Base-by-base conservation (phyloP, 2,888 invertebrate genomes). In the Chymomyza procnemis region DNA sequence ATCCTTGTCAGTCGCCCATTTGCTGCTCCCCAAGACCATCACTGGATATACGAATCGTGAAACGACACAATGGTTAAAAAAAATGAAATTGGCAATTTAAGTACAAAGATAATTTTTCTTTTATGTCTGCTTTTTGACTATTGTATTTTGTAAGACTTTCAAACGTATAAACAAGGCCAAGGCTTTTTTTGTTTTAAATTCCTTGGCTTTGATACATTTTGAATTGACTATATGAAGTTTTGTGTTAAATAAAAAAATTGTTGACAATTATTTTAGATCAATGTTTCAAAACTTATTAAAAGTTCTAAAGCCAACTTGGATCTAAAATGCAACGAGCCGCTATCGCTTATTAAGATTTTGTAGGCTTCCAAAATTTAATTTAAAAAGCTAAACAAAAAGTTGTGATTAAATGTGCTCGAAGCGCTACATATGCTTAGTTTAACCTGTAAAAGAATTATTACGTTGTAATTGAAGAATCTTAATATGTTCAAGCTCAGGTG, bases 11-110 rank as follows among this genome's bases (percentile, higher is more conserved):
- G 75, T 87, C 69, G 81, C 83, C 90, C 88, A 88, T 88, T 90
- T 90, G 80, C 86, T 90, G 77, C 87, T 88, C 79, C 89, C 90
- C 85, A 90, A 88, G 82, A 90, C 90, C 90, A 90, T 90, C 85
- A 84, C 90, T 90, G 71, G n/a, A 76, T 74, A 30, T 5, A 34
- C 34, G 16, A 50, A 18, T 1, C 12, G 34, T 41, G 26, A 26
- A 26, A 26, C 26, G 26, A 12, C 34, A 41, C 12, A 12, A 41
- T 41, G 34, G 12, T 9, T 41, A 18, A 4, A 47, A 16, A 16
- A 47, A 47, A 47, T 0, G 47, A 47, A 47, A 47, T 47, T 47
- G 47, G 8, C 26, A 26, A 26, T 26, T 26, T 26, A 6, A 26
- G 26, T 26, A 26, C 26, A 26, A 8, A 6, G 58, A 50, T 50